Evolutionary conservation across 2,113 vertebrate species (phyloP).

Genomic region (Reinhardtius hippoglossoides): DNA sequence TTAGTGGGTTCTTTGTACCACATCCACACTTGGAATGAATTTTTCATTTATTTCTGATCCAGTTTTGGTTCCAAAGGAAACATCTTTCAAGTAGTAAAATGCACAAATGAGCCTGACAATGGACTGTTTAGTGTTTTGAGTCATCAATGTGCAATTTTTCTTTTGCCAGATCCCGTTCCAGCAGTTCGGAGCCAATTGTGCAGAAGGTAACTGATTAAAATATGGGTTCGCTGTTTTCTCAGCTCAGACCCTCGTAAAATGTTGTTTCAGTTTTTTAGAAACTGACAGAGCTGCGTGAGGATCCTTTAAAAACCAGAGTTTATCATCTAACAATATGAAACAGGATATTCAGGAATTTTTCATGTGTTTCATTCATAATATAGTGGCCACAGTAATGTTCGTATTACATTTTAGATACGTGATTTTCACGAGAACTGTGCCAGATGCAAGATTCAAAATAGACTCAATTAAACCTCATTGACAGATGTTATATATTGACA

Average conservation of each 20-base stretch:
- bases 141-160: slow-evolving; percentile 10
- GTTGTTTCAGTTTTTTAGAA: neutral
- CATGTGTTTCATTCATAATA: neutral
- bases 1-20: slow-evolving; percentile 24
- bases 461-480: neutral
- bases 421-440: neutral
- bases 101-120: slow-evolving; percentile 30
- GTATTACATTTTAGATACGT: neutral
- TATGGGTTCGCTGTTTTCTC: neutral
- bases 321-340: no score
- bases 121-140: slow-evolving; percentile 17
- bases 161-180: slow-evolving; percentile 1
- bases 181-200: slow-evolving; percentile 10
- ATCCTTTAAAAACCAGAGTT: no score
- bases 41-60: slow-evolving; percentile 22
- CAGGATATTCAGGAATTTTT: no score
- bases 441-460: neutral
- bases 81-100: slow-evolving; percentile 33
- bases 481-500: neutral
- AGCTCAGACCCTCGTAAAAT: neutral
- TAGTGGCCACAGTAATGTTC: neutral
- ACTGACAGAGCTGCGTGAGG: no score
- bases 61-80: slow-evolving; percentile 17
- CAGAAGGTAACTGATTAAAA: slow-evolving; percentile 5
- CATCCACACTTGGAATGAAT: slow-evolving; percentile 25